Evolutionary conservation across 2,888 invertebrate species (phyloP).

Genomic region (Leptinotarsa tumamoca): DNA sequence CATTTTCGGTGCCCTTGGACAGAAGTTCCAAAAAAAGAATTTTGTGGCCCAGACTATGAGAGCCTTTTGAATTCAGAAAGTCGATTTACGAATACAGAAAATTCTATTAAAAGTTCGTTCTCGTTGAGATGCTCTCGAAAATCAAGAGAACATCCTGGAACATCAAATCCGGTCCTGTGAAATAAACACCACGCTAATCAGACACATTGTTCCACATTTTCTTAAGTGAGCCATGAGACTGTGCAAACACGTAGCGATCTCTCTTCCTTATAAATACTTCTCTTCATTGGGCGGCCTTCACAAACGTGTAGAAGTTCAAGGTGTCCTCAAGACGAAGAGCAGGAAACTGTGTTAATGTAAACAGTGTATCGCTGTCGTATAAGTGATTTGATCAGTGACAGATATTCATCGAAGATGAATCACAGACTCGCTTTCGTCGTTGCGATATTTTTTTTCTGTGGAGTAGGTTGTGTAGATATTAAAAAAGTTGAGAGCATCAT

Average conservation of each 20-base stretch:
- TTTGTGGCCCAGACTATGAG: too few relatives aligned
- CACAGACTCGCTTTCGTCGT: conserved; percentile 36
- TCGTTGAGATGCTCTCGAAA: background rate
- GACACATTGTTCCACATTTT: conserved; percentile 62
- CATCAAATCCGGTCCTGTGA: conserved; percentile 14
- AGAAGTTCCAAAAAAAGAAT: too few relatives aligned
- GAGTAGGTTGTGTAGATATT: conserved; percentile 34
- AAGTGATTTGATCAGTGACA: background rate
- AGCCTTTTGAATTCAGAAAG: background rate
- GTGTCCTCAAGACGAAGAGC: conserved; percentile 45
- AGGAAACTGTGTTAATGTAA: conserved; percentile 40
- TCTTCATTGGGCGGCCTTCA: conserved; percentile 58
- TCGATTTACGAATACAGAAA: background rate
- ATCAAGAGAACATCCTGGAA: background rate
- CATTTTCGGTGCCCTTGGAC: too few relatives aligned
- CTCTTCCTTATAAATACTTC: conserved; percentile 63
- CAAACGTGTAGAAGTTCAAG: conserved; percentile 62
- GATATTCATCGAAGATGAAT: conserved; percentile 37
- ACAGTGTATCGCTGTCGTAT: conserved; percentile 19
- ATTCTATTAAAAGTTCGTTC: too few relatives aligned
- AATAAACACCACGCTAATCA: conserved; percentile 33
- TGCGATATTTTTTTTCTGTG: conserved; percentile 33
- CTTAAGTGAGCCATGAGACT: conserved; percentile 60
- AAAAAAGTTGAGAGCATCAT: conserved; percentile 16
- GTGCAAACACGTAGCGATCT: conserved; percentile 58